Evolutionary conservation across 2,888 invertebrate species (phyloP).

Genomic region (Pachycephus smyrnensis): DNA sequence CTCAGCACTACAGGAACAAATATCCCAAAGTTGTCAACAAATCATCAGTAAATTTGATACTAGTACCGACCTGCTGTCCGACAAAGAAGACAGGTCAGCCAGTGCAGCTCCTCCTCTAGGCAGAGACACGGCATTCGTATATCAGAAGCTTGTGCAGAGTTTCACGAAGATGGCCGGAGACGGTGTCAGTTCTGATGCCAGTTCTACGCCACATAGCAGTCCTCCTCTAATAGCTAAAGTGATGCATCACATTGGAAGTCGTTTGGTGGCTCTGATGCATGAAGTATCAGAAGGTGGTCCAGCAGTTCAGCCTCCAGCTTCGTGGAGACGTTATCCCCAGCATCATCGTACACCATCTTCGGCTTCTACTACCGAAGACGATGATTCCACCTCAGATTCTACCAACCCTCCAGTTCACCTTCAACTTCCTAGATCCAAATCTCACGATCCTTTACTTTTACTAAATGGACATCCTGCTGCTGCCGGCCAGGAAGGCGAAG

Average conservation of each 20-base stretch:
- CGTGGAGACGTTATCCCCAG: constrained; percentile 74
- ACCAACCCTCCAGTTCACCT: constrained; percentile 69
- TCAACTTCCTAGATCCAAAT: constrained; percentile 81
- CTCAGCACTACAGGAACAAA: constrained; percentile 83
- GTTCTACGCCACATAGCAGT: constrained; percentile 74
- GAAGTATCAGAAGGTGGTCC: constrained; percentile 85
- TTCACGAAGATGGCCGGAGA: constrained; percentile 81
- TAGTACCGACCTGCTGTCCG: constrained; percentile 29
- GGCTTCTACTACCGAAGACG: constrained; percentile 77
- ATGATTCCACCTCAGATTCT: constrained; percentile 79
- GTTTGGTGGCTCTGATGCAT: constrained; percentile 90
- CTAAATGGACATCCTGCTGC: constrained; percentile 56
- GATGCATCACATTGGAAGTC: constrained; percentile 91
- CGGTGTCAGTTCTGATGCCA: constrained; percentile 67
- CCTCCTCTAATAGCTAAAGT: constrained; percentile 91
- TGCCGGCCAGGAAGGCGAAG: constrained; percentile 57
- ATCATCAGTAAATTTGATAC: constrained; percentile 88
- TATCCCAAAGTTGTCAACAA: constrained; percentile 88
- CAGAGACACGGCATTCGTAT: constrained; percentile 87
- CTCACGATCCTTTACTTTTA: constrained; percentile 80
- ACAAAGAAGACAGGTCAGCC: constrained; percentile 37
- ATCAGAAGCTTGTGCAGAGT: constrained; percentile 86
- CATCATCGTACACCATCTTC: constrained; percentile 72
- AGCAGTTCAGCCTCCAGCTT: constrained; percentile 59
- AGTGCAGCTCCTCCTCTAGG: constrained; percentile 68